Evolutionary conservation across 1,140 invertebrate genomes (phyloP), one percentile per base, ranked within the genome.

Genomic region (Eumaeus atala): DNA sequence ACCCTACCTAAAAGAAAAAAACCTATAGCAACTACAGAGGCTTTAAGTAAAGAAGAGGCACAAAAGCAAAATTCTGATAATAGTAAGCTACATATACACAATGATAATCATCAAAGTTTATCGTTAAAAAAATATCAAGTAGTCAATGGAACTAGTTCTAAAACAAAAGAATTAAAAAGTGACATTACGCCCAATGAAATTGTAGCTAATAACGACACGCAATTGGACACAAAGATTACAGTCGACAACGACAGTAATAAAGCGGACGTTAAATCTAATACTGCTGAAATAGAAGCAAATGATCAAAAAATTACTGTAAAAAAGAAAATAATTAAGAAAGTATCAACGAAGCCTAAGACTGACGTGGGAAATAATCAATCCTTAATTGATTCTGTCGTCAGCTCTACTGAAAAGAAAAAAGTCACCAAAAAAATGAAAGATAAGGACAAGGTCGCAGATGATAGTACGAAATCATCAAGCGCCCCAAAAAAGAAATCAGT

Each of bases 401-500:
- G 21, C 21, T 28, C 62, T 11, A 55, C 62, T 11, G 76, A 79
- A 56, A 87, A 83, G 72, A 89, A 86, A 64, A 83, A 86, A 72
- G 65, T 83, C 54, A 59, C 75, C 63, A 77, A 87, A 67, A 83
- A 87, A 74, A 65, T 74, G 48, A 80, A 88, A 75, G 80, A 87
- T 51, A 87, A 89, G 74, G 79, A 87, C 51, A 87, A 89, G 67
- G 74, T 70, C 37, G 69, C 72, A 58, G 85, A 87, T 10, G 81
- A 87, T 54, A 70, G 53, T 42, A 47, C 63, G 40, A 89, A 89
- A 76, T 59, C 61, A 60, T 59, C 62, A 47, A 77, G 64, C 60
- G 80, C 79, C 51, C 78, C 83, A 54, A 88, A 88, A 67, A 90
- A 90, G 74, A 90, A 90, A 67, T 90, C 89, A 48, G 82, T 91